phyloP scores from a whole-genome alignment of 2,113 vertebrate species.

The Aptenodytes forsteri region DNA sequence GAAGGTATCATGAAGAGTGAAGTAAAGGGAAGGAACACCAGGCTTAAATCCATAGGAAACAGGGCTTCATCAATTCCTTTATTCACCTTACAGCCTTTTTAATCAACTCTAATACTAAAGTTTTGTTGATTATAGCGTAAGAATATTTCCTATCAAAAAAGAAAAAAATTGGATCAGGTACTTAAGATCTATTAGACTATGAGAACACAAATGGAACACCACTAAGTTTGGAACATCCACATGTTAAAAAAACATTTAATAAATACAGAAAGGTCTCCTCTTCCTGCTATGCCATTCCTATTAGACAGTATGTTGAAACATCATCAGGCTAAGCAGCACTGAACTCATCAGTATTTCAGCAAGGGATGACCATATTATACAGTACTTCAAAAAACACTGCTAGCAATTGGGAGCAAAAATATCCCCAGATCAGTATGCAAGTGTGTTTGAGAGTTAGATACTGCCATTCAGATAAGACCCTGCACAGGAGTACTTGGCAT shows the following conservation, averaged over 20 bases:
- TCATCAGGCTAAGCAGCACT: background rate
- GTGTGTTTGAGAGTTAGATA: background rate
- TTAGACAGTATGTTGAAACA: background rate
- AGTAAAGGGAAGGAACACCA: background rate
- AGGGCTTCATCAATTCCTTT: background rate
- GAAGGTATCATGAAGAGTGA: background rate
- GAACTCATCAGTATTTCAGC: background rate
- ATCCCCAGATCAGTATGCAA: background rate
- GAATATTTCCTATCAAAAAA: background rate
- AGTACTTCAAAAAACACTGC: background rate
- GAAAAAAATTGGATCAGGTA: background rate
- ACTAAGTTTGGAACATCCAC: background rate
- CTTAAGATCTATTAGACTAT: background rate
- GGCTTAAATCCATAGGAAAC: background rate
- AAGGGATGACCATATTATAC: background rate
- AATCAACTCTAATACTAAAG: background rate
- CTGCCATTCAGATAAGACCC: background rate
- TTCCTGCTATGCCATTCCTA: background rate
- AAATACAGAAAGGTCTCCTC: background rate
- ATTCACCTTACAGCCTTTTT: background rate
- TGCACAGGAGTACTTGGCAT: background rate
- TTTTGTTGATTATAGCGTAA: background rate
- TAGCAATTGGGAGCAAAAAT: background rate
- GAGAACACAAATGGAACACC: background rate
- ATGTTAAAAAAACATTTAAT: background rate